A percentile compares a stretch with the other conserved stretches of the same genome.
phyloP scores from a whole-genome alignment of 2,113 vertebrate genomes.

The Bambusicola thoracicus region DNA sequence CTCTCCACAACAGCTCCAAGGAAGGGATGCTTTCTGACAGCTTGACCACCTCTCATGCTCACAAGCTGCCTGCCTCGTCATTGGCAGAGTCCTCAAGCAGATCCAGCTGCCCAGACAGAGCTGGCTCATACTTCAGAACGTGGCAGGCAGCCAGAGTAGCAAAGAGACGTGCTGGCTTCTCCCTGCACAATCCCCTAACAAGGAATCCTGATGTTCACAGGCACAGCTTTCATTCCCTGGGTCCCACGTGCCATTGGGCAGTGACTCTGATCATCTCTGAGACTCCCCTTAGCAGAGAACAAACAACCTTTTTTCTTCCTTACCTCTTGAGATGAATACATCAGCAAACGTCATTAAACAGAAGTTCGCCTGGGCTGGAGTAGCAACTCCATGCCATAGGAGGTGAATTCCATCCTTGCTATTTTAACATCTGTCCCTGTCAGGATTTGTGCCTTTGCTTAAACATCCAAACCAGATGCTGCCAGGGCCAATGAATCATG shows the following conservation, averaged over 20 bases:
- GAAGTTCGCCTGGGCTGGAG: not conserved
- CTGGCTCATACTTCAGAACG: not conserved
- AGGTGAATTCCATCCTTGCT: not conserved
- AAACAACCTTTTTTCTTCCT: not conserved
- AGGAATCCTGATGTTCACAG: slow-evolving; percentile 57
- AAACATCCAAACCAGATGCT: not conserved
- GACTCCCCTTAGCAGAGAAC: not conserved
- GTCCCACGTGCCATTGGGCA: not conserved
- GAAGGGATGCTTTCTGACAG: slow-evolving; percentile 18
- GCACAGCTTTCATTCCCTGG: slow-evolving; percentile 17
- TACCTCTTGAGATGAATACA: not conserved
- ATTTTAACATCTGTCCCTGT: not conserved
- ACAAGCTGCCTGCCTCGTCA: slow-evolving; percentile 41
- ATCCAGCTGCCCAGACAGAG: slow-evolving; percentile 59
- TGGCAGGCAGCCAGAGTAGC: slow-evolving; percentile 57
- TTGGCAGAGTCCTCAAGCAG: slow-evolving; percentile 41
- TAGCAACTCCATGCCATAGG: not conserved
- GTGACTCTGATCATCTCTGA: not conserved
- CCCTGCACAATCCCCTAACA: slow-evolving; percentile 10
- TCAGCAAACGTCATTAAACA: not conserved
- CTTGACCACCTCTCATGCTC: slow-evolving; percentile 32
- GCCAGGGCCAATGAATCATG: not conserved
- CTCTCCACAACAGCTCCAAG: not conserved
- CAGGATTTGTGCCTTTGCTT: not conserved
- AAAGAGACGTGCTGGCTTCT: slow-evolving; percentile 38